phyloP scores from a whole-genome alignment of 2,113 vertebrate genomes.

The Ptilorrhoa leucosticta region DNA sequence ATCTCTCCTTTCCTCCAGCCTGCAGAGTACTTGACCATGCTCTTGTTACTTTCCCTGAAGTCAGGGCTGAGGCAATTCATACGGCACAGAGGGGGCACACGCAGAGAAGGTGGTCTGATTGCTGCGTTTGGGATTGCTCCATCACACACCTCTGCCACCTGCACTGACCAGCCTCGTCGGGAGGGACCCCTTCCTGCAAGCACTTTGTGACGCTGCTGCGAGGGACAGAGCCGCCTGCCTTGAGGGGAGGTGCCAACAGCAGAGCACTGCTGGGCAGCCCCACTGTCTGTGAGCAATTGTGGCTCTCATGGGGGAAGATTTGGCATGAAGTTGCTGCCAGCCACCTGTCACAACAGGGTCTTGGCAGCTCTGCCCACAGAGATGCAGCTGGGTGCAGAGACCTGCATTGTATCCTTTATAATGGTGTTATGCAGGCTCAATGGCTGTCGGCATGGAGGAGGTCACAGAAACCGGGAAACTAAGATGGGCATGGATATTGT shows the following conservation, averaged over 20 bases:
- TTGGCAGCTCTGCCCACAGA: background rate
- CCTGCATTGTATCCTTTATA: background rate
- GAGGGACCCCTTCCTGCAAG: background rate
- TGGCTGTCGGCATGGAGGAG: background rate
- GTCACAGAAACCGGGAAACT: background rate
- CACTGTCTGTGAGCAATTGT: fast-evolving
- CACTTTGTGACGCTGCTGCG: fast-evolving
- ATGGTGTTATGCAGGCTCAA: fast-evolving
- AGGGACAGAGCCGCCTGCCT: background rate
- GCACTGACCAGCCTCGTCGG: fast-evolving
- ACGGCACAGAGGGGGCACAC: background rate
- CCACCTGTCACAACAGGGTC: background rate
- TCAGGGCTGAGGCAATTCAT: background rate
- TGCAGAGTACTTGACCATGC: background rate
- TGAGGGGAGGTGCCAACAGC: fast-evolving
- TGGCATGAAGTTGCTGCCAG: fast-evolving
- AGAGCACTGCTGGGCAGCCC: background rate
- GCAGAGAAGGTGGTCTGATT: background rate
- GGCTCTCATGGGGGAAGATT: background rate
- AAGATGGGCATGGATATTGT: background rate
- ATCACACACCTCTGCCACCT: background rate
- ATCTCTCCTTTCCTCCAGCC: background rate
- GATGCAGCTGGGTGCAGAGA: background rate
- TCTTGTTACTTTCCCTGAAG: background rate
- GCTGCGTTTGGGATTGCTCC: background rate